Conservation (phyloP, 35 echinoderm and acorn worm genomes). For the Eucidaris tribuloides region DNA sequence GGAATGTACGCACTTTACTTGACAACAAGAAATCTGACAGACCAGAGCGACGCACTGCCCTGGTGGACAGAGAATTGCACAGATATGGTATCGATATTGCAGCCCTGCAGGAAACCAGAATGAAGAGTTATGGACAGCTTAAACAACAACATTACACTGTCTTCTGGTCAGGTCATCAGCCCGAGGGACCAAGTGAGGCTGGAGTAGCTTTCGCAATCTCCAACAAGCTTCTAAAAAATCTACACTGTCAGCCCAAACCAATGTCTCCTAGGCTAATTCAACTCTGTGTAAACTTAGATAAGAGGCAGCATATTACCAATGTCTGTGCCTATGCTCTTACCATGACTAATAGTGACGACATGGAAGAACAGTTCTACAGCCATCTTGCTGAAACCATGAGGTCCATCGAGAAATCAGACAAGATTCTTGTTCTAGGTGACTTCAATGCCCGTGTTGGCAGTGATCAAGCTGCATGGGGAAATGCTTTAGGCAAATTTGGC, state of each 20-base stretch:
- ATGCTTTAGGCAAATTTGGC: no score
- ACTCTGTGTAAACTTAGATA: slow-evolving; percentile 22
- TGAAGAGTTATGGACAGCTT: slow-evolving; percentile 25
- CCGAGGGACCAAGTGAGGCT: not conserved
- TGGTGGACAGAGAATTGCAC: slow-evolving; percentile 8
- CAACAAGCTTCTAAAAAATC: slow-evolving; percentile 31
- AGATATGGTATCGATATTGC: slow-evolving; percentile 46
- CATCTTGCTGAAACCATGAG: not conserved
- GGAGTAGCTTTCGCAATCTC: slow-evolving; percentile 53
- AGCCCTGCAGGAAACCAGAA: slow-evolving; percentile 48
- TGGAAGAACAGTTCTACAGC: slow-evolving; percentile 44
- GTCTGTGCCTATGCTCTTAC: slow-evolving; percentile 51
- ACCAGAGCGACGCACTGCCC: not conserved
- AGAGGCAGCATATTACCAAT: not conserved
- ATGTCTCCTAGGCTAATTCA: not conserved
- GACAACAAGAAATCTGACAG: slow-evolving; percentile 7
- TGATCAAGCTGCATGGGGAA: no score
- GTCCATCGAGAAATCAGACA: no score
- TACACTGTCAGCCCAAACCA: slow-evolving; percentile 32
- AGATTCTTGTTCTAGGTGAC: no score
- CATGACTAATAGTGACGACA: slow-evolving; percentile 33
- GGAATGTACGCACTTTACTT: slow-evolving; percentile 45
- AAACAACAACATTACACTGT: slow-evolving; percentile 6
- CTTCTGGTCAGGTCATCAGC: slow-evolving; percentile 29
- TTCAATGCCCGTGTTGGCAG: no score